These are phyloP conservation scores for Columbina picui DNA, from an alignment of 2,113 vertebrate genomes.

Conservation along the genomic window DNA sequence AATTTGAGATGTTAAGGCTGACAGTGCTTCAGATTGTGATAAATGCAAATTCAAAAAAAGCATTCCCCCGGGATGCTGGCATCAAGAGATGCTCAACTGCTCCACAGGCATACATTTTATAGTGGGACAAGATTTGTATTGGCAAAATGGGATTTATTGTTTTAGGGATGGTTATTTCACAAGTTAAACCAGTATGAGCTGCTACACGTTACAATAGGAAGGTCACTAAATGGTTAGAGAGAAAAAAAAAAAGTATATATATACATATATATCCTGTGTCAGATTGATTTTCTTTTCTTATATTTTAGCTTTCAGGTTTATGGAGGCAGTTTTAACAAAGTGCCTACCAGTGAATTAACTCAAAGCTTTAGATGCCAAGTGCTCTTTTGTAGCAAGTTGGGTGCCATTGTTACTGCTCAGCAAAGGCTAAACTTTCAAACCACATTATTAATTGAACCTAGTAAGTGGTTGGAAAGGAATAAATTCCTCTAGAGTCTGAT, in stretches of 20 bases:
- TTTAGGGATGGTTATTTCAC: background rate
- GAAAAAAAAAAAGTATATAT: background rate
- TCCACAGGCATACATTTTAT: background rate
- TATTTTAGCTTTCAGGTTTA: background rate
- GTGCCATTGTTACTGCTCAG: background rate
- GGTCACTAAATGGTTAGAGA: background rate
- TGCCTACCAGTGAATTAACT: background rate
- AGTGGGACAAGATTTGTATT: background rate
- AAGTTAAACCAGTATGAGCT: background rate
- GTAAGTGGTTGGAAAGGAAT: background rate
- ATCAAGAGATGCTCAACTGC: background rate
- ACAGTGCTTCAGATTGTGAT: background rate
- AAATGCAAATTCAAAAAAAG: background rate
- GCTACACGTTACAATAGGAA: background rate
- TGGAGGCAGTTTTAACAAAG: background rate
- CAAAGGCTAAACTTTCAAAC: background rate
- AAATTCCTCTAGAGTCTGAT: background rate
- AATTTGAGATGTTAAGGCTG: conserved; percentile 10
- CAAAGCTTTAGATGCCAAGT: background rate
- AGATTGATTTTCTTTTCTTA: background rate
- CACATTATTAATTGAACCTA: background rate
- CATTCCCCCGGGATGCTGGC: background rate
- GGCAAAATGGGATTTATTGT: background rate
- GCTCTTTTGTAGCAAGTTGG: background rate
- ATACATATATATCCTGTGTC: background rate